Base-by-base conservation (phyloP, 2,888 invertebrate species). In the Clivina fossor region DNA sequence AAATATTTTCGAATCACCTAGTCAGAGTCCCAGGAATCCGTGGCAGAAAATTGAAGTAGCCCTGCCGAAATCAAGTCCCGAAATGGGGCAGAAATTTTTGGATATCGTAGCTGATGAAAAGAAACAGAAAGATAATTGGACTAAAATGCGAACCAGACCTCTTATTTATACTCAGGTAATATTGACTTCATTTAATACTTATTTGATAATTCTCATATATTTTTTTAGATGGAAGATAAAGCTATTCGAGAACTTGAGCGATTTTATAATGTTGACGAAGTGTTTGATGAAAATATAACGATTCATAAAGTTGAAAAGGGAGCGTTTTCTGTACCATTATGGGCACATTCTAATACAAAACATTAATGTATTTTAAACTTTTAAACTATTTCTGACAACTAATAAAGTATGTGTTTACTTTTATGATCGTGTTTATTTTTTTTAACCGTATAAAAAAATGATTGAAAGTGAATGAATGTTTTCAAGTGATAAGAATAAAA, bases 201-300 rank as follows among this genome's bases (percentile, higher is more conserved):
- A 35, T 3, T 37, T 38, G 38, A n/a, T n/a, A n/a, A n/a, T n/a
- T n/a, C n/a, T 33, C 7, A 5, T 16, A 4, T 44, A 19, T 51
- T 44, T 60, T 73, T 76, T 28, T 74, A 89, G 88, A 77, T 90
- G 62, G 93, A 93, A 76, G 93, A 93, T 70, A 84, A 83, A 69
- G 93, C 93, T 1, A 90, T 93, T 62, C 84, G 86, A 58, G 90
- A 92, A 62, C 72, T 93, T 56, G 77, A 83, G 53, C 76, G 78
- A 56, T 86, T 88, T 70, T 93, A 93, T 73, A 85, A 85, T 65
- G 80, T 83, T 1, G 81, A 82, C 55, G 81, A 84, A 64, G 76
- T 82, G 20, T 79, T 79, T 33, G 89, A 91, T 63, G 90, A 91
- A 71, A 71, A 79, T 46, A 88, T 92, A 49, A 83, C 83, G 1